Evolutionary conservation across 2,888 invertebrate genomes (phyloP).

Genomic region (Leptothorax acervorum): DNA sequence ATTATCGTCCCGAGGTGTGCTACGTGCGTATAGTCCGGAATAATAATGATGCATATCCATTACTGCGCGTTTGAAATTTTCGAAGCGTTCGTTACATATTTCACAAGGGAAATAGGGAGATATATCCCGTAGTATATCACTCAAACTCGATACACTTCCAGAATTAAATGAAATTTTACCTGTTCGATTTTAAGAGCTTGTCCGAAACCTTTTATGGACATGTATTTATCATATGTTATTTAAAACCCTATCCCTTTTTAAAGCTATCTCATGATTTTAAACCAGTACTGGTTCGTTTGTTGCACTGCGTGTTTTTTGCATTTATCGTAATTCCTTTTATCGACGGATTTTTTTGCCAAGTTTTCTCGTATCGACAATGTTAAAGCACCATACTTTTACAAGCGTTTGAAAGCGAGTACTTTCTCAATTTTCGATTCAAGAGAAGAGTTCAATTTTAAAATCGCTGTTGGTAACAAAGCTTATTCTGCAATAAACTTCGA

Average conservation of each 20-base stretch:
- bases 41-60: conserved; percentile 52
- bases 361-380: neutral
- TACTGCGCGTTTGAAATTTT: conserved; percentile 42
- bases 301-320: neutral
- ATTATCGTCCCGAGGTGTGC: conserved; percentile 27
- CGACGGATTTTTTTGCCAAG: neutral
- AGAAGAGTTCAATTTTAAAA: neutral
- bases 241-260: neutral
- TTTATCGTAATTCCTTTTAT: neutral
- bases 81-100: conserved; percentile 50
- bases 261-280: neutral
- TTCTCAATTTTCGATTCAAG: neutral
- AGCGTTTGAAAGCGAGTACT: neutral
- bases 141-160: conserved; percentile 20
- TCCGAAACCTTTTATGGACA: neutral
- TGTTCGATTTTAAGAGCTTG: neutral
- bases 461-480: neutral
- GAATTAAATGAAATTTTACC: conserved; percentile 30
- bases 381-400: neutral
- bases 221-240: conserved; percentile 10
- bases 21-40: conserved; percentile 35
- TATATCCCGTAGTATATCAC: conserved; percentile 29
- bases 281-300: neutral
- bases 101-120: conserved; percentile 37
- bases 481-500: neutral